Conservation (phyloP, 2,113 vertebrate genomes). For the Sarotherodon lohbergeri region DNA sequence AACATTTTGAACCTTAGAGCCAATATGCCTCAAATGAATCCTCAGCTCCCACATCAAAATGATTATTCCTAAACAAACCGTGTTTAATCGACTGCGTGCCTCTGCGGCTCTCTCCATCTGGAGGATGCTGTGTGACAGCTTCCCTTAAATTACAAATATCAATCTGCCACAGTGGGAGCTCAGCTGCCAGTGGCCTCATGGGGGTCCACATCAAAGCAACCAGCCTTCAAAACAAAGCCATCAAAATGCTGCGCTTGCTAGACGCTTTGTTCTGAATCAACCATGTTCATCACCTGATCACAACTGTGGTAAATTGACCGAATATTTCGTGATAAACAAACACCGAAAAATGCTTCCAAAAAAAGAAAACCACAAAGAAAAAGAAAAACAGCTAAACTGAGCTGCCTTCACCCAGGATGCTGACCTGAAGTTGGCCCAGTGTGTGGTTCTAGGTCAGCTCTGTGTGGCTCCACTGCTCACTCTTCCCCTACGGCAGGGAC, state of each 20-base stretch:
- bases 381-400: not conserved
- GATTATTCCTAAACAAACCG: constrained; percentile 71
- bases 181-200: constrained; percentile 63
- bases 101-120: constrained; percentile 63
- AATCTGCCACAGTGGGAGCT: constrained; percentile 71
- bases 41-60: constrained; percentile 57
- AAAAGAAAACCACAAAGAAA: not conserved
- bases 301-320: not conserved
- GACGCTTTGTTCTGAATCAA: not conserved
- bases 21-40: constrained; percentile 54
- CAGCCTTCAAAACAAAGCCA: constrained; percentile 62
- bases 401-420: not conserved
- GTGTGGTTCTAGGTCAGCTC: constrained; percentile 39
- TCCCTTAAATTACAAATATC: constrained; percentile 74
- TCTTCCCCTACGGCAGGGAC: constrained; percentile 24
- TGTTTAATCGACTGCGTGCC: constrained; percentile 66
- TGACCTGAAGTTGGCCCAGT: constrained; percentile 14
- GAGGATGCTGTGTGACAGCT: constrained; percentile 67
- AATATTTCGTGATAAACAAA: not conserved
- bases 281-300: not conserved
- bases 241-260: constrained; percentile 25
- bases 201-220: constrained; percentile 59
- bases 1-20: constrained; percentile 54
- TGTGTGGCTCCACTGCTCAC: constrained; percentile 1
- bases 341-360: not conserved